These are phyloP conservation scores for Passer domesticus DNA, from an alignment of 2,113 vertebrate genomes.

Conservation along the genomic window DNA sequence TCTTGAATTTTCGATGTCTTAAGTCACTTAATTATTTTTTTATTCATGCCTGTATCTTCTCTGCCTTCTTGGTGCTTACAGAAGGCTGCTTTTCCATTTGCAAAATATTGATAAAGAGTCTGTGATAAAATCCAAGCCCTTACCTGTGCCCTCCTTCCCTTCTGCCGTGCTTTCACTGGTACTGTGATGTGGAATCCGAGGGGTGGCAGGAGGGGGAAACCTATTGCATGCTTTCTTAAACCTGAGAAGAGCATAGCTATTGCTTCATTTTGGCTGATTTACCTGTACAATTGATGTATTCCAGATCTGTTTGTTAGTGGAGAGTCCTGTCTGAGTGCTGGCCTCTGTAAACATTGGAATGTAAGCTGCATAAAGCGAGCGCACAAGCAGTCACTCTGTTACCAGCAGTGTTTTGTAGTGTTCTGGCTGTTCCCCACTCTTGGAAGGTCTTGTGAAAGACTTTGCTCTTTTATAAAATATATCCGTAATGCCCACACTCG, in stretches of 20 bases:
- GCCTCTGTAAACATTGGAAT: conserved; percentile 69
- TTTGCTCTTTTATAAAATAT: neutral
- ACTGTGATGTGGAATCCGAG: conserved; percentile 16
- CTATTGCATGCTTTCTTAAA: conserved; percentile 53
- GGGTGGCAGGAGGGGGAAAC: conserved; percentile 35
- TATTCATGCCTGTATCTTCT: conserved; percentile 45
- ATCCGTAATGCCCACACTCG: fast-evolving
- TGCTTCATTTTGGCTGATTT: conserved; percentile 63
- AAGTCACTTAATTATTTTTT: conserved; percentile 52
- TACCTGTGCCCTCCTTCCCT: conserved; percentile 29
- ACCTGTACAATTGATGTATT: conserved; percentile 66
- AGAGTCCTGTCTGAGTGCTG: conserved; percentile 67
- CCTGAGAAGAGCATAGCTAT: conserved; percentile 28
- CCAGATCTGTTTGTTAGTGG: conserved; percentile 70
- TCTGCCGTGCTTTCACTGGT: conserved; percentile 16
- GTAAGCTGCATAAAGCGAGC: conserved; percentile 72
- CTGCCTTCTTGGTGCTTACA: conserved; percentile 58
- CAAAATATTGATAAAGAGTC: conserved; percentile 33
- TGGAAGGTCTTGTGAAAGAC: neutral
- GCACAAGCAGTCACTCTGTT: conserved; percentile 53
- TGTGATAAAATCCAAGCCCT: conserved; percentile 45
- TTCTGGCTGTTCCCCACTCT: neutral
- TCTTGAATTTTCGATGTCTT: conserved; percentile 50
- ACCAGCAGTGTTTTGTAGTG: neutral
- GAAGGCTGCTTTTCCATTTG: conserved; percentile 51